Conservation (phyloP, 2,113 vertebrate species). For the Phaethon lepturus region DNA sequence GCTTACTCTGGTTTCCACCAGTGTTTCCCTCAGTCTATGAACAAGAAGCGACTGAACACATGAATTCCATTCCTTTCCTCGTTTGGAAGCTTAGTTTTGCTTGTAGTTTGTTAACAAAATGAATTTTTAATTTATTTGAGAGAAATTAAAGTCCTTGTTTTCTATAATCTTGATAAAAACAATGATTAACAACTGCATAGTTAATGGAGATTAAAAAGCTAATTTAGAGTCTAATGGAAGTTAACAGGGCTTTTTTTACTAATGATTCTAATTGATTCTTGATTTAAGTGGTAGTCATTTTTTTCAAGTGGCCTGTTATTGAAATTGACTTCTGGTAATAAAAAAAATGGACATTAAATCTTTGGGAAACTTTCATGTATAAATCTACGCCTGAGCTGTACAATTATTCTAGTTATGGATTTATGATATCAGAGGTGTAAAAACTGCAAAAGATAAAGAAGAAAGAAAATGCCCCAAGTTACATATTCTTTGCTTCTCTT, state of each 20-base stretch:
- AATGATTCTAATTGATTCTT: constrained; percentile 76
- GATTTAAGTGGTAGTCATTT: constrained; percentile 64
- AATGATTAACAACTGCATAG: constrained; percentile 67
- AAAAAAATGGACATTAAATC: constrained; percentile 67
- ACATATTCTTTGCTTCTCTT: not conserved
- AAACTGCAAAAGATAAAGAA: constrained; percentile 9
- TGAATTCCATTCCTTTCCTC: not conserved
- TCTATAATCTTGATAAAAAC: constrained; percentile 67
- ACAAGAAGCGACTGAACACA: not conserved
- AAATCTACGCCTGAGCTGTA: constrained; percentile 44
- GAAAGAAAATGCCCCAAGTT: not conserved
- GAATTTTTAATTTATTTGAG: constrained; percentile 51
- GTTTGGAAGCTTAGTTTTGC: constrained; percentile 1
- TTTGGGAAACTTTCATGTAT: constrained; percentile 23
- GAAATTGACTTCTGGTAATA: constrained; percentile 54
- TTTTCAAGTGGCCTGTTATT: constrained; percentile 47
- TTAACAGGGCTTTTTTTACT: constrained; percentile 61
- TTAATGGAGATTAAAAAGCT: constrained; percentile 72
- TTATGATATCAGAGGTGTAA: not conserved
- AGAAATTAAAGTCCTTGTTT: constrained; percentile 51
- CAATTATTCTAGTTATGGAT: constrained; percentile 41
- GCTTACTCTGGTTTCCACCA: not conserved
- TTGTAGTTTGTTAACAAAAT: constrained; percentile 15
- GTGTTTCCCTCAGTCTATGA: not conserved
- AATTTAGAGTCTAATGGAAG: constrained; percentile 70